These are phyloP conservation scores for Harpalus rufipes DNA, from an alignment of 2,888 invertebrate genomes.

Conservation along the genomic window DNA sequence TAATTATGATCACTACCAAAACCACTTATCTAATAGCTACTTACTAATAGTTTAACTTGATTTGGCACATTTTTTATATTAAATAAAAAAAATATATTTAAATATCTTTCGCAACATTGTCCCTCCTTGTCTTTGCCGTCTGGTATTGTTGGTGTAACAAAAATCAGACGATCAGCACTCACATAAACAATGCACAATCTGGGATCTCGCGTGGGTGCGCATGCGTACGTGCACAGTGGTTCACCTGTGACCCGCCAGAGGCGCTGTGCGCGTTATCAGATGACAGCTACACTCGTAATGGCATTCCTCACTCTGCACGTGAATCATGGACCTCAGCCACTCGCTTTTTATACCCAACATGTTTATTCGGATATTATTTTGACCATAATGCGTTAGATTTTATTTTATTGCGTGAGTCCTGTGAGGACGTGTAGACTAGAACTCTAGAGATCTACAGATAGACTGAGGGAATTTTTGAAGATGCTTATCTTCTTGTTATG, in stretches of 20 bases:
- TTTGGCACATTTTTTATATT: too few relatives aligned
- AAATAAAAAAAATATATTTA: not conserved
- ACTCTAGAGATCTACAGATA: constrained; percentile 31
- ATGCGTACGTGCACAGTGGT: constrained; percentile 54
- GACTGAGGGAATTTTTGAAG: constrained; percentile 46
- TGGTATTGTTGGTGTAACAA: constrained; percentile 36
- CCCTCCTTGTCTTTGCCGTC: constrained; percentile 29
- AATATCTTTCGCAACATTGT: not conserved
- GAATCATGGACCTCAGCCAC: constrained; percentile 30
- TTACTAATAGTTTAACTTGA: too few relatives aligned
- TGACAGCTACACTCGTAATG: constrained; percentile 76
- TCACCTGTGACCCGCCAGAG: constrained; percentile 74
- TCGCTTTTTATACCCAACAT: constrained; percentile 66
- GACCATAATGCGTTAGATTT: constrained; percentile 65
- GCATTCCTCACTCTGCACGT: constrained; percentile 72
- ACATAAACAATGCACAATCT: constrained; percentile 60
- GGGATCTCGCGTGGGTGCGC: constrained; percentile 42
- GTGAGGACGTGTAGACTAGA: constrained; percentile 13
- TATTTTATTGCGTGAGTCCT: constrained; percentile 52
- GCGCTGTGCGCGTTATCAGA: constrained; percentile 74
- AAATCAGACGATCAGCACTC: constrained; percentile 53
- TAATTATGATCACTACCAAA: too few relatives aligned
- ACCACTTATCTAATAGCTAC: too few relatives aligned
- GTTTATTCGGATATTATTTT: constrained; percentile 66
- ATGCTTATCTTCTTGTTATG: constrained; percentile 65